These are phyloP conservation scores for Trinorchestia longiramus DNA, from an alignment of 1,140 invertebrate genomes.

Conservation along the genomic window DNA sequence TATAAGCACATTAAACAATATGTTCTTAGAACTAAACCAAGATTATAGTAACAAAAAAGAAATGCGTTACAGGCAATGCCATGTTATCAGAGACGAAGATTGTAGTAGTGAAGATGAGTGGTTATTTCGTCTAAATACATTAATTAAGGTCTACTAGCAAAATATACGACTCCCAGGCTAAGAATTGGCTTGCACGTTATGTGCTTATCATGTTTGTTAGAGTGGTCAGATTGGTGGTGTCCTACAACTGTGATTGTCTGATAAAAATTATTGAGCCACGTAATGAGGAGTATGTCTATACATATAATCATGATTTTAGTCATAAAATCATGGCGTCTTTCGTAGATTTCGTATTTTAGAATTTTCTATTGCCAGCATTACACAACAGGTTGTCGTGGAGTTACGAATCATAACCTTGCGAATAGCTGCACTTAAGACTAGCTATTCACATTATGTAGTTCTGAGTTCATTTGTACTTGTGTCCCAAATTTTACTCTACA, in stretches of 20 bases:
- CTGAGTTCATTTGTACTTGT: not conserved
- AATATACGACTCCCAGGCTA: not conserved
- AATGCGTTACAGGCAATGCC: not conserved
- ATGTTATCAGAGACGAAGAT: not conserved
- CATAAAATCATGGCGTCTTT: not conserved
- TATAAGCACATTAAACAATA: not conserved
- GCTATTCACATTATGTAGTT: not conserved
- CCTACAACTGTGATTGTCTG: not conserved
- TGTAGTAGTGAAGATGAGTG: not conserved
- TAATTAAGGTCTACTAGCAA: not conserved
- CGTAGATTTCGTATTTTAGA: not conserved
- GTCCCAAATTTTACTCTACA: not conserved
- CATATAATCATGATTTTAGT: not conserved
- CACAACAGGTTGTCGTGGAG: not conserved
- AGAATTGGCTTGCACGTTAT: not conserved
- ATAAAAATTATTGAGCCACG: not conserved
- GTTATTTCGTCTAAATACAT: not conserved
- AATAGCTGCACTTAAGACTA: not conserved
- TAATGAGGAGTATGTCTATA: not conserved
- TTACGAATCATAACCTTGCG: not conserved
- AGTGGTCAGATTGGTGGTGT: not conserved
- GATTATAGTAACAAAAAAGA: not conserved
- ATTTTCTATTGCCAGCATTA: not conserved
- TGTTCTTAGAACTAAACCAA: not conserved
- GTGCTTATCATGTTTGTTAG: not conserved